Conservation (phyloP, 2,797 vertebrate species). For the Semotilus atromaculatus region DNA sequence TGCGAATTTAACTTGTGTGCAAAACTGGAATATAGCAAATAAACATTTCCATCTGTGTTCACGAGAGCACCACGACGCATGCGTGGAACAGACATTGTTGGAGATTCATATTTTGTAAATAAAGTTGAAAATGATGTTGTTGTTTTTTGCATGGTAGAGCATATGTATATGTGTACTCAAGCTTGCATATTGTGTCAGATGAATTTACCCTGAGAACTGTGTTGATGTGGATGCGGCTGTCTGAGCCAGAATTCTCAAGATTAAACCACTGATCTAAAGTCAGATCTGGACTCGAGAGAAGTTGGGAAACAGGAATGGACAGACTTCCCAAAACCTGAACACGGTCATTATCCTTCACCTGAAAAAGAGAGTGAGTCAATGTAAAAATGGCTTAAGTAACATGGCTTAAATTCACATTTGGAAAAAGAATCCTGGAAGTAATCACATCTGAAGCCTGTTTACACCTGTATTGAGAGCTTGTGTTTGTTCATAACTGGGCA, state of each 20-base stretch:
- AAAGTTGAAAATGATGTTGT: no score
- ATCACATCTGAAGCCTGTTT: not conserved
- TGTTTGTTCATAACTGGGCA: not conserved
- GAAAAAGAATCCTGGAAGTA: not conserved
- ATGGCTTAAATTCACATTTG: not conserved
- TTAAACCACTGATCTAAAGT: constrained; percentile 90
- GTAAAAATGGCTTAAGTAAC: not conserved
- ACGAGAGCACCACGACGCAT: no score
- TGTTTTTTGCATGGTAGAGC: no score
- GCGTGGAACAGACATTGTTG: no score
- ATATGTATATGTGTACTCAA: not conserved
- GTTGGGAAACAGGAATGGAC: constrained; percentile 81
- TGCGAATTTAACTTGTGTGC: not conserved
- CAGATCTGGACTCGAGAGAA: constrained; percentile 80
- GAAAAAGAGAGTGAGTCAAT: not conserved
- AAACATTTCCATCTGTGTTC: not conserved
- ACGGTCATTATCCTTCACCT: constrained; percentile 92
- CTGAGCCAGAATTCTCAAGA: constrained; percentile 82
- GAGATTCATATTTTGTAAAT: no score
- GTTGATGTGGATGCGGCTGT: constrained; percentile 88
- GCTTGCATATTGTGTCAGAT: not conserved
- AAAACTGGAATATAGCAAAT: not conserved
- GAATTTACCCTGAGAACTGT: constrained; percentile 85
- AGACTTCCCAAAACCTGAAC: constrained; percentile 83
- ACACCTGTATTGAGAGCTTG: not conserved